A percentile compares a stretch with the other conserved stretches of the same genome.
Evolutionary conservation across 2,113 vertebrate genomes (phyloP).

Genomic region (Phocoena sinus): DNA sequence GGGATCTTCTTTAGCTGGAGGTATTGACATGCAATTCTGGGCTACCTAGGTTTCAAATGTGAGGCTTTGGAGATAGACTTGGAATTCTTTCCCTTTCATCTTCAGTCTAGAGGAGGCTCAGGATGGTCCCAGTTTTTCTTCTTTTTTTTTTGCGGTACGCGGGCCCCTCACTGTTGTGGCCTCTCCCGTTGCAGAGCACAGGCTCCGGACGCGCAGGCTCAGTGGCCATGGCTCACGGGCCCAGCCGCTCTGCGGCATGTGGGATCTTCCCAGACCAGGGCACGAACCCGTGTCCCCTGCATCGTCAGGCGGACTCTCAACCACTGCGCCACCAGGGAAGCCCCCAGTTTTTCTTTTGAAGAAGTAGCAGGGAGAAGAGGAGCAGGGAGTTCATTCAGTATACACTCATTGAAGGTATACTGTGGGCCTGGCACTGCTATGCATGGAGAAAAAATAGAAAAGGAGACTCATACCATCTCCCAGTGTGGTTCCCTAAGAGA

Average conservation of each 20-base stretch:
- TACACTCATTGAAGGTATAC: background rate
- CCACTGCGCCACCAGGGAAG: too few relatives aligned
- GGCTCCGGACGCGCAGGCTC: too few relatives aligned
- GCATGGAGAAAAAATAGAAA: background rate
- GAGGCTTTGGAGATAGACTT: background rate
- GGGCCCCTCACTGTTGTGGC: too few relatives aligned
- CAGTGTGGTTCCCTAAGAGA: background rate
- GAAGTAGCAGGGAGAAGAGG: background rate
- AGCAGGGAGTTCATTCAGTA: background rate
- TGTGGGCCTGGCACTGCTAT: background rate
- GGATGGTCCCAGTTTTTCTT: background rate
- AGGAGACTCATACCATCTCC: background rate
- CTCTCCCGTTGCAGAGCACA: too few relatives aligned
- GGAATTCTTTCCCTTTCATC: background rate
- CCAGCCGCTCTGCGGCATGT: too few relatives aligned
- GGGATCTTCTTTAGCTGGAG: background rate
- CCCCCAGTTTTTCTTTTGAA: background rate
- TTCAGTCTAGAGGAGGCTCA: background rate
- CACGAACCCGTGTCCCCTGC: too few relatives aligned
- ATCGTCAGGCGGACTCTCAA: too few relatives aligned
- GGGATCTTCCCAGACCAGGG: too few relatives aligned
- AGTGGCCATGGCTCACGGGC: too few relatives aligned
- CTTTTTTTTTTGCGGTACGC: too few relatives aligned
- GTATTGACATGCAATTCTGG: background rate
- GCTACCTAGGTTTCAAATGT: background rate